Percentiles rank a stretch among this genome's conserved stretches.
Conservation (phyloP, 2,888 invertebrate genomes). For the Lasioglossum vierecki region DNA sequence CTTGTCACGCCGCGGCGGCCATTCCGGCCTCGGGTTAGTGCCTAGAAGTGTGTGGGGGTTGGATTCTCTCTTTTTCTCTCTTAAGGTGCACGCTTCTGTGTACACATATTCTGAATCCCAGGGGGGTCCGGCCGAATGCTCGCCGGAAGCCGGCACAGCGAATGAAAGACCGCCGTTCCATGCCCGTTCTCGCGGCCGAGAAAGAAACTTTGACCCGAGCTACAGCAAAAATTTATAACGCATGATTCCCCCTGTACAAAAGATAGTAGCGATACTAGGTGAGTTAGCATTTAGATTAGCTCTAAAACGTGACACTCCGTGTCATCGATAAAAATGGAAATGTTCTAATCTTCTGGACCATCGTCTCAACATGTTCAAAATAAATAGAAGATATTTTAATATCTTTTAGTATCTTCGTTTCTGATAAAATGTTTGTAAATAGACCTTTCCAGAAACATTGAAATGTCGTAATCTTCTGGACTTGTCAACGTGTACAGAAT, state of each 20-base stretch:
- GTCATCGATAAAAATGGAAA: too few relatives aligned
- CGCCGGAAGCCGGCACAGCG: slow-evolving; percentile 50
- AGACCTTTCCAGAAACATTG: too few relatives aligned
- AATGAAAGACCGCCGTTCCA: slow-evolving; percentile 57
- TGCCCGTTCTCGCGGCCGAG: slow-evolving; percentile 44
- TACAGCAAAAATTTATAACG: slow-evolving; percentile 50
- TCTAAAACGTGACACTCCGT: too few relatives aligned
- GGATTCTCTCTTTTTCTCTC: slow-evolving; percentile 4
- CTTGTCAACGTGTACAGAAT: too few relatives aligned
- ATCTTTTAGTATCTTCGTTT: too few relatives aligned
- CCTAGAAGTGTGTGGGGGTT: slow-evolving; percentile 18
- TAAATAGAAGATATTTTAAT: too few relatives aligned
- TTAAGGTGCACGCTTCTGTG: slow-evolving; percentile 36
- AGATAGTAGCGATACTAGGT: neutral
- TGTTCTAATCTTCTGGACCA: too few relatives aligned
- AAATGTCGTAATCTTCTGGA: too few relatives aligned
- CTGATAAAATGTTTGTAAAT: too few relatives aligned
- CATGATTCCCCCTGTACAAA: slow-evolving; percentile 36
- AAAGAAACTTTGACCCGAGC: slow-evolving; percentile 62
- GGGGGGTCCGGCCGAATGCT: slow-evolving; percentile 60
- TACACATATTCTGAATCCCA: slow-evolving; percentile 69
- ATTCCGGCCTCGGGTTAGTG: slow-evolving; percentile 49
- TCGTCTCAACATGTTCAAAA: too few relatives aligned
- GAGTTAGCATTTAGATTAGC: slow-evolving; percentile 7
- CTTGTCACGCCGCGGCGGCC: slow-evolving; percentile 70